phyloP scores from a whole-genome alignment of 1,140 invertebrate species.

The Mercenaria mercenaria region DNA sequence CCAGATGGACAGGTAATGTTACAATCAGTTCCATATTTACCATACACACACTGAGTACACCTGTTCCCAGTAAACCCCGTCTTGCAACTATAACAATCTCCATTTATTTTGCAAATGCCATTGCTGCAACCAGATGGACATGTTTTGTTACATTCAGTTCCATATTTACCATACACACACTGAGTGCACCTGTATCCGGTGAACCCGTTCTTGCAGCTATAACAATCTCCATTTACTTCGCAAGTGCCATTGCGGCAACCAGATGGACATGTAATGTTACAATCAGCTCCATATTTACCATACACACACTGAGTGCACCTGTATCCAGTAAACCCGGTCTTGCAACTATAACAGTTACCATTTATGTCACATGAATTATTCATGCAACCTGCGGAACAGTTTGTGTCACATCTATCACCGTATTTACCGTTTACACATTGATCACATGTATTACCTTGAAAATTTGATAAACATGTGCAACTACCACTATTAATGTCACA shows the following conservation, averaged over 20 bases:
- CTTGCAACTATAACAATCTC: background rate
- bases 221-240: background rate
- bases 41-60: background rate
- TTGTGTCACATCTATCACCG: background rate
- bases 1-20: background rate
- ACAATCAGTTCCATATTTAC: background rate
- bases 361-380: background rate
- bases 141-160: no score
- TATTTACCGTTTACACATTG: background rate
- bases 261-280: background rate
- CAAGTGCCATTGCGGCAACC: background rate
- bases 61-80: no score
- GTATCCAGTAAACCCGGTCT: no score
- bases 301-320: background rate
- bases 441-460: background rate
- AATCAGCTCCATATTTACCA: background rate
- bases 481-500: background rate
- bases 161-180: no score
- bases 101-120: no score
- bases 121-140: no score
- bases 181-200: background rate
- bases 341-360: no score
- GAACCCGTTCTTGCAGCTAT: background rate
- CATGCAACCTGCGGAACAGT: background rate
- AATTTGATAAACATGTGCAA: no score